Percentiles rank a stretch among this genome's conserved stretches.
Conservation (phyloP, 1,140 invertebrate genomes). For the Zaprionus nigranus region DNA sequence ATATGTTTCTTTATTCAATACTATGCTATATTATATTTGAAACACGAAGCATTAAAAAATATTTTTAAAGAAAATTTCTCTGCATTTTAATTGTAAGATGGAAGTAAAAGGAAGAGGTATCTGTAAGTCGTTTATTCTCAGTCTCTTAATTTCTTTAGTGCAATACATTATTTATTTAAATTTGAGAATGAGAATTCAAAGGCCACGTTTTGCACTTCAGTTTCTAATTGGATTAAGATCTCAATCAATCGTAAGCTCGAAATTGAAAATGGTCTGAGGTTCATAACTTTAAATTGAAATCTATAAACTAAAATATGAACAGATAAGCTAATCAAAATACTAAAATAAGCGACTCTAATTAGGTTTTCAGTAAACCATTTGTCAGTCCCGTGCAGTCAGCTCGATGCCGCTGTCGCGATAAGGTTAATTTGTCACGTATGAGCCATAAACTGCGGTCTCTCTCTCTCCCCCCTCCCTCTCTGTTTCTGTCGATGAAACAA, state of each 20-base stretch:
- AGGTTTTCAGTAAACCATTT: background rate
- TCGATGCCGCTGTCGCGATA: constrained; percentile 6
- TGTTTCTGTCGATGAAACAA: background rate
- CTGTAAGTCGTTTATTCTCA: background rate
- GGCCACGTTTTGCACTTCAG: background rate
- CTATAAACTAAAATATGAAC: background rate
- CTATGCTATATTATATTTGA: no score
- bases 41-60: no score
- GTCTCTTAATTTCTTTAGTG: background rate
- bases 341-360: background rate
- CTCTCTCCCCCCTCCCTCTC: background rate
- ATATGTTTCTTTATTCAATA: no score
- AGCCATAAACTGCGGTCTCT: constrained; percentile 20
- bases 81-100: background rate
- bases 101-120: background rate
- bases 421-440: constrained; percentile 31
- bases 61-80: no score
- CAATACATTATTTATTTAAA: background rate
- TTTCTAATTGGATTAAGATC: constrained; percentile 2
- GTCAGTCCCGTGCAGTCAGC: background rate
- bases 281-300: background rate
- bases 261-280: background rate
- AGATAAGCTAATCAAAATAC: background rate
- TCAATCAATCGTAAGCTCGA: background rate
- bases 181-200: background rate